Percentiles rank a stretch among this genome's conserved stretches.
These are phyloP conservation scores for human DNA, from an alignment of 2,113 vertebrate species.

Conservation along the genomic window GRCh38 chr12:57206001-57206500, in stretches of 20 bases:
- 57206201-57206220: background rate
- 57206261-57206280: background rate
- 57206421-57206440: background rate
- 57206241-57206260: background rate
- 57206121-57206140: background rate
- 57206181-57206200: background rate
- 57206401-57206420: background rate
- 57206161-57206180: background rate
- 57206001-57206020: background rate
- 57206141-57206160: accelerated
- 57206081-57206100: background rate
- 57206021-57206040: background rate
- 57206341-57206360: background rate
- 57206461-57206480: constrained; percentile 81
- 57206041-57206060: background rate
- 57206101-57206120: too few relatives aligned
- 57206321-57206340: accelerated
- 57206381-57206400: background rate
- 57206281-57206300: background rate
- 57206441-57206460: background rate
- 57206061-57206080: background rate
- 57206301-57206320: background rate
- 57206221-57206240: background rate
- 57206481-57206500: constrained; percentile 96
- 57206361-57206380: background rate